Evolutionary conservation across 2,888 invertebrate species (phyloP).

Genomic region (Phortica magna): DNA sequence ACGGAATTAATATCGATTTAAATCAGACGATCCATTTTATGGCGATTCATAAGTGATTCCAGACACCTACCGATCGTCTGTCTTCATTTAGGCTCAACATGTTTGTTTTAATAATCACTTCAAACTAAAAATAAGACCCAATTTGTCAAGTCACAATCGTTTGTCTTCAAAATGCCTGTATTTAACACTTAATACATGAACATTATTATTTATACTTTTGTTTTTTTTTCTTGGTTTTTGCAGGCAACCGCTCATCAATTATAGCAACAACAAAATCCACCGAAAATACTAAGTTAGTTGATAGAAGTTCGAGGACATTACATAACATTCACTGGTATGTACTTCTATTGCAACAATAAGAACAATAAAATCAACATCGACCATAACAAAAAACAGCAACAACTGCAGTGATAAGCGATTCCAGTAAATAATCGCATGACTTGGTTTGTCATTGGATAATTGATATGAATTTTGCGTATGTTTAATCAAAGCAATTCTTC

Average conservation of each 20-base stretch:
- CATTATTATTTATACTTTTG: conserved; percentile 6
- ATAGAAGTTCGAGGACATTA: background rate
- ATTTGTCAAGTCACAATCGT: background rate
- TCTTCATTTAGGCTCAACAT: conserved; percentile 66
- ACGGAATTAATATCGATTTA: too few species aligned
- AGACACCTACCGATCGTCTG: conserved; percentile 41
- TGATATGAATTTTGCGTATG: background rate
- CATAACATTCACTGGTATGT: background rate
- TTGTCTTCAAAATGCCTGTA: background rate
- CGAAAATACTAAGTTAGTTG: background rate
- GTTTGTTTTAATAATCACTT: conserved; percentile 51
- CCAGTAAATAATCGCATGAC: background rate
- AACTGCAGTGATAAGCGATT: background rate
- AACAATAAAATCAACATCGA: background rate
- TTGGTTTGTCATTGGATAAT: background rate
- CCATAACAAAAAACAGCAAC: background rate
- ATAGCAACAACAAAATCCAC: conserved; percentile 17
- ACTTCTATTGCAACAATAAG: background rate
- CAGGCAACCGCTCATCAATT: background rate
- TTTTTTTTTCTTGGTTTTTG: background rate
- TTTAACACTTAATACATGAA: background rate
- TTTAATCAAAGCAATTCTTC: background rate
- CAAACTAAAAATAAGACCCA: background rate
- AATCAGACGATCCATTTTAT: conserved; percentile 53
- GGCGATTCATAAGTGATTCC: conserved; percentile 34